Base-by-base conservation (phyloP, 2,797 vertebrate genomes). In the Melanotaenia nigrans region DNA sequence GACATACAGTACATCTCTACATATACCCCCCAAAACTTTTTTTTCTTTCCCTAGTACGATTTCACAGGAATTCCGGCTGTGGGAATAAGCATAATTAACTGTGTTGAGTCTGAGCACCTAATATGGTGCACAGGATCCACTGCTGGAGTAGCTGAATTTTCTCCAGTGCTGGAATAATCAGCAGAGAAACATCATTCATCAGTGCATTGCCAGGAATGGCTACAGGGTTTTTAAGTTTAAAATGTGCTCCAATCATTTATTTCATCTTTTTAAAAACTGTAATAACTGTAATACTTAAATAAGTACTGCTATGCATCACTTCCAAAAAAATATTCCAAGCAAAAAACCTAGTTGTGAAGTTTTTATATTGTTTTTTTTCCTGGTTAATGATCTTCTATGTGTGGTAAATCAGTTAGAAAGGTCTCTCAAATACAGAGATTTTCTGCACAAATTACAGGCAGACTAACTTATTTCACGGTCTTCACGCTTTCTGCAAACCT, bases 81-180 rank as follows among this genome's bases (percentile, higher is more conserved):
- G 11, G 49, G 65, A 70, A 60, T 57, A 47, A 57, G 62, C 55
- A 63, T 60, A 68, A 75, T 68, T 61, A 73, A 65, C 16, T 55
- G n/a, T 22, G 36, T 36, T 12, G 35, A 40, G 18, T 64, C 32
- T 53, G 35, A 57, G 65, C 5, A 25, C 28, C 10, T 28, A 62
- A 70, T 20, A 51, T 65, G 69, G 30, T 47, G 57, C 22, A 66
- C 8, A 16, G 16, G 49, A 4, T 53, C 25, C n/a, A 20, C 20
- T 53, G 40, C 0, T 33, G 30, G 13, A 45, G 55, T 6, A 28
- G n/a, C 28, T 35, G 22, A 42, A 53, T 61, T 30, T 53, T 53
- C 58, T 20, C 35, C 5, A 61, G 59, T 9, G 14, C 28, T 51
- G 28, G 38, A 36, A 60, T 53, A 51, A 69, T 61, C 30, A 36